Conservation (phyloP, 1,140 invertebrate species). For the Lordiphosa stackelbergi region DNA sequence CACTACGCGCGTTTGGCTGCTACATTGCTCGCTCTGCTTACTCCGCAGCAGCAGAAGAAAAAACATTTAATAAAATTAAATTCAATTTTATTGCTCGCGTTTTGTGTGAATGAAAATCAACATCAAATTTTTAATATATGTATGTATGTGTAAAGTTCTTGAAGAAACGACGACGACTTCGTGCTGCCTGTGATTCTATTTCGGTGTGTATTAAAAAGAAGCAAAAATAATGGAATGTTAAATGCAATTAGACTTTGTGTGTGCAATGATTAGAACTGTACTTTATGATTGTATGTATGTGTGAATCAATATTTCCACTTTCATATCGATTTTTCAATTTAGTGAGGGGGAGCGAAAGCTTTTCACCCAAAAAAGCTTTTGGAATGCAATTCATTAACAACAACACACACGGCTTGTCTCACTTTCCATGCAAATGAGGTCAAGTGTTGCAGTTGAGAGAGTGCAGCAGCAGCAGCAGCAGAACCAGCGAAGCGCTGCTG, state of each 20-base stretch:
- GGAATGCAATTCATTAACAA: conserved; percentile 26
- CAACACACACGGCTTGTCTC: conserved; percentile 33
- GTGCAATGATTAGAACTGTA: conserved; percentile 52
- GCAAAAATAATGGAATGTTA: conserved; percentile 9
- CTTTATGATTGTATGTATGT: conserved; percentile 40
- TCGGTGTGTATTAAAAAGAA: conserved; percentile 65
- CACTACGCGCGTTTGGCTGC: conserved; percentile 57
- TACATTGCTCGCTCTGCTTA: conserved; percentile 43
- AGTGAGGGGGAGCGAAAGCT: conserved; percentile 51
- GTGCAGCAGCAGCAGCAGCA: not conserved
- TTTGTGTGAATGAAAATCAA: conserved; percentile 19
- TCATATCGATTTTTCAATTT: conserved; percentile 63
- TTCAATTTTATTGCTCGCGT: conserved; percentile 64
- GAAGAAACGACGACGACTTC: conserved; percentile 61
- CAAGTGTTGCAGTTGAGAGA: conserved; percentile 66
- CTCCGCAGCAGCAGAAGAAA: conserved; percentile 63
- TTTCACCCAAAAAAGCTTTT: conserved; percentile 25
- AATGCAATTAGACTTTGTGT: conserved; percentile 26
- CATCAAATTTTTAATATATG: conserved; percentile 38
- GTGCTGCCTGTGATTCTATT: conserved; percentile 73
- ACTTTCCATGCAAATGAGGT: conserved; percentile 68
- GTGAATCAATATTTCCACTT: conserved; percentile 66
- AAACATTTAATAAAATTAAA: conserved; percentile 65
- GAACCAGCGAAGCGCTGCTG: no score
- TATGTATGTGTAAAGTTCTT: conserved; percentile 53